Evolutionary conservation across 2,888 invertebrate genomes (phyloP).

Genomic region (Agelastica alni): DNA sequence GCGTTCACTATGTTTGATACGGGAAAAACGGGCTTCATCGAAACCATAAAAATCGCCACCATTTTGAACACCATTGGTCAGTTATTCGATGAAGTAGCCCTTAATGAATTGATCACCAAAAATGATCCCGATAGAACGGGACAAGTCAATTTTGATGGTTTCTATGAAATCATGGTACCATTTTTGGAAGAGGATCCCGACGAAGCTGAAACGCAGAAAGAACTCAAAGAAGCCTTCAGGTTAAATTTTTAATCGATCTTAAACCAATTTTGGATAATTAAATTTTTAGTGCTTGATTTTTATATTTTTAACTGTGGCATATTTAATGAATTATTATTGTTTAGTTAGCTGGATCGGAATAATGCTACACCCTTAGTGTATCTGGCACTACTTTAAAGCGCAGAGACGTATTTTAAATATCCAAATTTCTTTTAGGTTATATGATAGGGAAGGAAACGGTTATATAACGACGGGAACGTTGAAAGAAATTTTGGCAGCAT

Average conservation of each 20-base stretch:
- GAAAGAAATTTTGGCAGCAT: conserved; percentile 89
- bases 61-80: conserved; percentile 95
- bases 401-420: too few relatives aligned
- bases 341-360: too few relatives aligned
- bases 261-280: too few relatives aligned
- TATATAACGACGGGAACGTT: conserved; percentile 90
- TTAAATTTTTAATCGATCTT: too few relatives aligned
- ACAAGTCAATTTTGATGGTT: conserved; percentile 92
- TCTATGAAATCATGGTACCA: conserved; percentile 88
- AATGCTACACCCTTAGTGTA: too few relatives aligned
- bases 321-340: too few relatives aligned
- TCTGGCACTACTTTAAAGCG: too few relatives aligned
- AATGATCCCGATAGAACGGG: conserved; percentile 91
- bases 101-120: conserved; percentile 86
- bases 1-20: conserved; percentile 98
- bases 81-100: conserved; percentile 88
- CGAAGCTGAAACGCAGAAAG: conserved; percentile 95
- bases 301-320: too few relatives aligned
- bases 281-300: not conserved
- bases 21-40: conserved; percentile 88
- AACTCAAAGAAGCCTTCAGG: conserved; percentile 96
- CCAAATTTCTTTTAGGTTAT: conserved; percentile 67
- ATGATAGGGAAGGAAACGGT: conserved; percentile 95
- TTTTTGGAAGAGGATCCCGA: conserved; percentile 96
- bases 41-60: conserved; percentile 87